Conservation (phyloP, 1,140 invertebrate species). For the Metaphire vulgaris region DNA sequence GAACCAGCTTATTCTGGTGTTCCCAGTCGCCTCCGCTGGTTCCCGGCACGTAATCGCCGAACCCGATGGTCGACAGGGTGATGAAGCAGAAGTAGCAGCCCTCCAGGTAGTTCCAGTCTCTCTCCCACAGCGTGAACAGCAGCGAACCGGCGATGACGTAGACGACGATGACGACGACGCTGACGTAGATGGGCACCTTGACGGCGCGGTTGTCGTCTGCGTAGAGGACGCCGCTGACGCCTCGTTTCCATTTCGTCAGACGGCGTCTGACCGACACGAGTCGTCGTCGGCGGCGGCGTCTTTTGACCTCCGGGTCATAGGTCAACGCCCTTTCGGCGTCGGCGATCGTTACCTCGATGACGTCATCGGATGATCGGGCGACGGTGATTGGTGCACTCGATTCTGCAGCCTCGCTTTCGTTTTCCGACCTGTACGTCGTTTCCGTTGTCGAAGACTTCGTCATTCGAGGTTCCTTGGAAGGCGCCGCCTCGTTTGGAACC, state of each 20-base stretch:
- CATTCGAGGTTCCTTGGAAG: no score
- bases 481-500: no score
- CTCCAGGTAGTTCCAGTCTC: slow-evolving; percentile 71
- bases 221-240: slow-evolving; percentile 2
- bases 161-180: slow-evolving; percentile 46
- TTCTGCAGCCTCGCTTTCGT: no score
- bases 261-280: not conserved
- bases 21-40: slow-evolving; percentile 42
- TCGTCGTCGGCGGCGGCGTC: not conserved
- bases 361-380: no score
- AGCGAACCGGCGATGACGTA: slow-evolving; percentile 51
- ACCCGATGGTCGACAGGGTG: slow-evolving; percentile 68
- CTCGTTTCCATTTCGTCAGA: not conserved
- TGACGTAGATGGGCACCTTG: slow-evolving; percentile 46
- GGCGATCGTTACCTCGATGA: no score
- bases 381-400: no score
- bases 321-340: not conserved
- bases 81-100: slow-evolving; percentile 93
- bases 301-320: not conserved
- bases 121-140: slow-evolving; percentile 48
- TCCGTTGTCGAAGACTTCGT: no score
- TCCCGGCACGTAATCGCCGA: slow-evolving; percentile 78
- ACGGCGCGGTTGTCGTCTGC: slow-evolving; percentile 34
- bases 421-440: no score
- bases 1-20: slow-evolving; percentile 41